Percentiles rank a stretch among this genome's conserved stretches.
These are phyloP conservation scores for Diplosoma virens DNA, from an alignment of 23 tunicate genomes.

Conservation along the genomic window DNA sequence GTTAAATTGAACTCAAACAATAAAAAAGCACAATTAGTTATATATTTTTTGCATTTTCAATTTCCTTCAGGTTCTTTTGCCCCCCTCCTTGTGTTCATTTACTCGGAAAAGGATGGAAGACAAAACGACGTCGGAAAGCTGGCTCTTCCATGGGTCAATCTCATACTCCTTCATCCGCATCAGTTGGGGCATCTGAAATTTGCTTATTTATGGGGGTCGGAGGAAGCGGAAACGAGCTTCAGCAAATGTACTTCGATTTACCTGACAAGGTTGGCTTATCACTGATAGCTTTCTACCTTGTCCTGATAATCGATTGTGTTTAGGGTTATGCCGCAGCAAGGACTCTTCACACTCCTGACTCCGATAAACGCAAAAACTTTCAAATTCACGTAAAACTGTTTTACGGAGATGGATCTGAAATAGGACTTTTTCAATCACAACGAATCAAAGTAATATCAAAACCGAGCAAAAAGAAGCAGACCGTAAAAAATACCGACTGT, in stretches of 20 bases:
- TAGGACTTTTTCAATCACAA: slow-evolving; percentile 63
- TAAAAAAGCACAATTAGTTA: too few relatives aligned
- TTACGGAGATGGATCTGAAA: slow-evolving; percentile 85
- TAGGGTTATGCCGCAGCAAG: slow-evolving; percentile 76
- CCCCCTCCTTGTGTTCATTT: slow-evolving; percentile 91
- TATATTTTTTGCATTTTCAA: too few relatives aligned
- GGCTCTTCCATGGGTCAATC: slow-evolving; percentile 51
- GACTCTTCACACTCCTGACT: slow-evolving; percentile 80
- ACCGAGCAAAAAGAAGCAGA: slow-evolving; percentile 96
- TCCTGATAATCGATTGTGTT: background rate
- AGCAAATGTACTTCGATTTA: slow-evolving; percentile 63
- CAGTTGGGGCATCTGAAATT: slow-evolving; percentile 60
- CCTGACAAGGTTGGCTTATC: slow-evolving; percentile 49
- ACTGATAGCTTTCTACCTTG: background rate
- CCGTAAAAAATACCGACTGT: slow-evolving; percentile 89
- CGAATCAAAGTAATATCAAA: slow-evolving; percentile 89
- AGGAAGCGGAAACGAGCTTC: slow-evolving; percentile 65
- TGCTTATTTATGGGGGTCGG: slow-evolving; percentile 85
- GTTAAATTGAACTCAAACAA: too few relatives aligned
- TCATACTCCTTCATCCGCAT: slow-evolving; percentile 51
- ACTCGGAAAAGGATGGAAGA: slow-evolving; percentile 86
- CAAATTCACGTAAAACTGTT: slow-evolving; percentile 87
- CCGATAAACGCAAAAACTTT: slow-evolving; percentile 86
- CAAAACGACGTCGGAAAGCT: slow-evolving; percentile 72
- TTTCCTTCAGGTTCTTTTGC: slow-evolving; percentile 72